Evolutionary conservation across 2,888 invertebrate genomes (phyloP).

Genomic region (Hesperia comma): DNA sequence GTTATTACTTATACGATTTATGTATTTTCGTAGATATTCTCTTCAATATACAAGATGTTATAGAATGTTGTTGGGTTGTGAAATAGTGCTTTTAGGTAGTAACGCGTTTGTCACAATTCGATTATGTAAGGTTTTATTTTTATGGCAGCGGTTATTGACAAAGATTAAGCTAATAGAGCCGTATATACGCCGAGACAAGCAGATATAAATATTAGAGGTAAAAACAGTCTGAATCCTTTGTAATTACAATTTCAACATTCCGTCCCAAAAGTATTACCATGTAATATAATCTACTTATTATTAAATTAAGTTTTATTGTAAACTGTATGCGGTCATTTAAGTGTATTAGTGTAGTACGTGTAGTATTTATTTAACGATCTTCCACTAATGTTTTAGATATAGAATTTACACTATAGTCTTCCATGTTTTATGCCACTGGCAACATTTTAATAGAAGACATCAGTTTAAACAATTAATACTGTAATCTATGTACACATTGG

Average conservation of each 20-base stretch:
- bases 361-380: conserved; percentile 33
- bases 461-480: background rate
- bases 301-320: conserved; percentile 26
- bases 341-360: conserved; percentile 10
- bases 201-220: conserved; percentile 11
- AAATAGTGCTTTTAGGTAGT: conserved; percentile 44
- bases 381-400: conserved; percentile 10
- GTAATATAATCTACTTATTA: conserved; percentile 52
- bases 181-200: background rate
- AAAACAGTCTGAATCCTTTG: background rate
- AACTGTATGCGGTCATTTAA: conserved; percentile 23
- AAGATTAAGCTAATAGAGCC: conserved; percentile 1
- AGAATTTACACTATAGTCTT: conserved; percentile 21
- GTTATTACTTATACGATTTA: conserved; percentile 28
- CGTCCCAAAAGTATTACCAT: conserved; percentile 77
- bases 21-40: conserved; percentile 34
- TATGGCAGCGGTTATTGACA: conserved; percentile 4
- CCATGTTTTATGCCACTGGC: conserved; percentile 15
- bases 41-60: conserved; percentile 20
- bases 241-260: conserved; percentile 57
- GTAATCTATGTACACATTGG: no score
- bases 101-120: conserved; percentile 53
- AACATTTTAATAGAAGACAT: background rate
- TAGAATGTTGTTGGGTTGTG: conserved; percentile 62
- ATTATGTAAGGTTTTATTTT: conserved; percentile 44